These are phyloP conservation scores for Brachyptera risi DNA, from an alignment of 2,888 invertebrate genomes.

Conservation along the genomic window DNA sequence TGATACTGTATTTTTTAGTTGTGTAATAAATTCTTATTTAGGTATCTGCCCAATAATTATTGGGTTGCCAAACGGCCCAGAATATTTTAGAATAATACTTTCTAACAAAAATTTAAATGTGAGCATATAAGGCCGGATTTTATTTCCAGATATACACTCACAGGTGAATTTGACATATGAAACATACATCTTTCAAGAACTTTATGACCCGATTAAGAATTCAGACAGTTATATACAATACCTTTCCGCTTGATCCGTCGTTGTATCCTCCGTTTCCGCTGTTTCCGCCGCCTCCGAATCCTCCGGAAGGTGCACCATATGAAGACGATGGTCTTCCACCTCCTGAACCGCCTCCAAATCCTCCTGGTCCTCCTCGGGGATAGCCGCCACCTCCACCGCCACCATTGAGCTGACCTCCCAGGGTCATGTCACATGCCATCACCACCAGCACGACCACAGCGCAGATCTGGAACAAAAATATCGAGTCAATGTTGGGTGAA, in stretches of 20 bases:
- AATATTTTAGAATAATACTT: too few relatives aligned
- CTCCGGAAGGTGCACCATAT: constrained; percentile 14
- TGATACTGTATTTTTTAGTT: too few relatives aligned
- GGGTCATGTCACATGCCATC: background rate
- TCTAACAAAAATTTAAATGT: too few relatives aligned
- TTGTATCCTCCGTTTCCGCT: constrained; percentile 12
- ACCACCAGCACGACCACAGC: constrained; percentile 8
- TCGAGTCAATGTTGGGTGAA: background rate
- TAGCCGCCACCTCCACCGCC: constrained; percentile 14
- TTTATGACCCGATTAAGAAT: too few relatives aligned
- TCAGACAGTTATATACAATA: too few relatives aligned
- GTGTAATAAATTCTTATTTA: too few relatives aligned
- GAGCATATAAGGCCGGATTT: too few relatives aligned
- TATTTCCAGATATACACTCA: too few relatives aligned
- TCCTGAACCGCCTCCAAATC: constrained; percentile 22
- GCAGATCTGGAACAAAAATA: constrained; percentile 16
- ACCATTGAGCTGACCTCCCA: constrained; percentile 21
- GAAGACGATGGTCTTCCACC: constrained; percentile 10
- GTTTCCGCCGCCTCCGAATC: constrained; percentile 21
- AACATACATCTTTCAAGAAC: too few relatives aligned
- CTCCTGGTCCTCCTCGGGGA: constrained; percentile 12
- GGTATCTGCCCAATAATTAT: too few relatives aligned
- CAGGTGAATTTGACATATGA: background rate
- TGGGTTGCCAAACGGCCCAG: too few relatives aligned
- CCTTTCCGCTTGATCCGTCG: constrained; percentile 11